Conservation (phyloP, 1,140 invertebrate genomes). For the Listronotus bonariensis region DNA sequence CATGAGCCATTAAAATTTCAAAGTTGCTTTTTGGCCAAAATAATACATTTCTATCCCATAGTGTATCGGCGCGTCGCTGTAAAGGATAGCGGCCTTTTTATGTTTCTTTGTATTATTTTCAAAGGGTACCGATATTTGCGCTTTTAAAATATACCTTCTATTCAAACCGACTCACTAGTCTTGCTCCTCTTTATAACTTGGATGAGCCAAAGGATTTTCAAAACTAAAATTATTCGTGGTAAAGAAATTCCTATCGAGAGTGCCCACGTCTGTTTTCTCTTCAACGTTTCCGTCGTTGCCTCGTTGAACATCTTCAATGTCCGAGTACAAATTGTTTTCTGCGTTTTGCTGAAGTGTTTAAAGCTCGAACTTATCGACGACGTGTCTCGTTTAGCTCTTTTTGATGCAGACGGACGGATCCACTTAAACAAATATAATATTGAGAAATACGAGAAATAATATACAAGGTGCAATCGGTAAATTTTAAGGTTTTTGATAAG, state of each 20-base stretch:
- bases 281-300: background rate
- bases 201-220: slow-evolving; percentile 1
- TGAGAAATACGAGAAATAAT: too few species aligned
- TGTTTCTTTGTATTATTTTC: too few species aligned
- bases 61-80: too few species aligned
- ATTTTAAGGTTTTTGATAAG: too few species aligned
- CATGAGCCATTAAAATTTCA: too few species aligned
- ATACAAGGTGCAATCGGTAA: too few species aligned
- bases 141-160: background rate
- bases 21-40: too few species aligned
- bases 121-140: too few species aligned
- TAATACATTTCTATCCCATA: too few species aligned
- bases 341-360: background rate
- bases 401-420: slow-evolving; percentile 13
- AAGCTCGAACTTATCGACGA: slow-evolving; percentile 15
- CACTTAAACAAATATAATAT: slow-evolving; percentile 7
- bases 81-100: too few species aligned
- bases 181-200: background rate
- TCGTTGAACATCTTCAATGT: background rate
- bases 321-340: background rate
- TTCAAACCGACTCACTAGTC: background rate
- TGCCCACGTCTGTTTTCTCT: slow-evolving; percentile 1
- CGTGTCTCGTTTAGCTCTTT: slow-evolving; percentile 4
- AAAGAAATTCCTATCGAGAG: slow-evolving; percentile 21
- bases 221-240: slow-evolving; percentile 14